Percentiles rank a stretch among this genome's conserved stretches.
Evolutionary conservation across 2,113 vertebrate species (phyloP).

Genomic region (Sander vitreus): DNA sequence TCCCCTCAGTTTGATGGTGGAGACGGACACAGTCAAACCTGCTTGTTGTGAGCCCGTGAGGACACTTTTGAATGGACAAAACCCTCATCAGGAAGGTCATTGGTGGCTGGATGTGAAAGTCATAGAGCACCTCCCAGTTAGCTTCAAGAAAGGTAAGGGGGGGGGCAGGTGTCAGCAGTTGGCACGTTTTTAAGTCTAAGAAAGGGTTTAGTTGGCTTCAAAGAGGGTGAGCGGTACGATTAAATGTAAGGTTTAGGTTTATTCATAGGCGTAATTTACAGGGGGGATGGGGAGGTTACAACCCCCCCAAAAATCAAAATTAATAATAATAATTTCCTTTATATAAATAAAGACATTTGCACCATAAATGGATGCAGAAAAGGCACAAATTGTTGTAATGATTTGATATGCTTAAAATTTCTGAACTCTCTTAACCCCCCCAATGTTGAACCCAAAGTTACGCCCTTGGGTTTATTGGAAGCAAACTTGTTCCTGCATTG

Average conservation of each 20-base stretch:
- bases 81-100: constrained; percentile 32
- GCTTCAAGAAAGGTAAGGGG: constrained; percentile 81
- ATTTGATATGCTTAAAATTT: too few relatives aligned
- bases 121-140: constrained; percentile 81
- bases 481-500: neutral
- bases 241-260: neutral
- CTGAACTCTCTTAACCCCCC: too few relatives aligned
- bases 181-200: neutral
- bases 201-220: neutral
- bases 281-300: too few relatives aligned
- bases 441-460: too few relatives aligned
- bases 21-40: neutral
- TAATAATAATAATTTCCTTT: too few relatives aligned
- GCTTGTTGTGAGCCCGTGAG: constrained; percentile 2
- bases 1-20: constrained; percentile 22
- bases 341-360: too few relatives aligned
- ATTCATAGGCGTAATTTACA: too few relatives aligned
- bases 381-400: too few relatives aligned
- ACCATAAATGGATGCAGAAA: too few relatives aligned
- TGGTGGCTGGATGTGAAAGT: constrained; percentile 78
- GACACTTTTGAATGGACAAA: neutral
- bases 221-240: neutral
- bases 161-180: neutral
- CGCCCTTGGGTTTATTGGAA: too few relatives aligned
- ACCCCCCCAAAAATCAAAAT: too few relatives aligned